These are phyloP conservation scores for Nezara viridula DNA, from an alignment of 2,888 invertebrate species.

Conservation along the genomic window DNA sequence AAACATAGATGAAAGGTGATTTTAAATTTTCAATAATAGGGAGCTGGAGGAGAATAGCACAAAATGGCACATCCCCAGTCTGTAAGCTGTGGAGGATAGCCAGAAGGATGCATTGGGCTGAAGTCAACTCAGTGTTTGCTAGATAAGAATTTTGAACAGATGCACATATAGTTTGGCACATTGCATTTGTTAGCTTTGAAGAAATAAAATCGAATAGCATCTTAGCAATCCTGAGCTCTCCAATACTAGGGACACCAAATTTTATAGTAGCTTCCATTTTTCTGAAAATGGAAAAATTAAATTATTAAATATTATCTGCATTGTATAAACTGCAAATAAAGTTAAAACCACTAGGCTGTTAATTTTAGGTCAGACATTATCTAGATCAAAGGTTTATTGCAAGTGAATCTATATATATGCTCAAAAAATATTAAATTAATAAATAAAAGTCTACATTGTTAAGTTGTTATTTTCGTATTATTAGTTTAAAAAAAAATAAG, in stretches of 20 bases:
- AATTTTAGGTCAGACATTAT: not conserved
- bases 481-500: too few species aligned
- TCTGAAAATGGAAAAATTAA: not conserved
- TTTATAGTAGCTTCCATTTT: conserved; percentile 39
- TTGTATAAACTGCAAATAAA: not conserved
- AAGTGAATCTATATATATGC: too few species aligned
- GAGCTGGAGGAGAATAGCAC: conserved; percentile 9
- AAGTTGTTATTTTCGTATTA: too few species aligned
- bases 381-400: too few species aligned
- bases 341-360: not conserved
- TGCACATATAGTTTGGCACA: conserved; percentile 3
- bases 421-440: too few species aligned
- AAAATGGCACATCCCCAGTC: not conserved
- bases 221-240: conserved; percentile 21
- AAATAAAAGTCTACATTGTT: too few species aligned
- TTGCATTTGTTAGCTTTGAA: conserved; percentile 17
- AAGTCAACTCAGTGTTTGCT: not conserved
- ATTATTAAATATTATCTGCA: not conserved
- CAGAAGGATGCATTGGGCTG: not conserved
- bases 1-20: conserved; percentile 6
- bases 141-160: conserved; percentile 9
- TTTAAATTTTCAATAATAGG: conserved; percentile 29
- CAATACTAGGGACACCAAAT: not conserved
- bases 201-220: conserved; percentile 13
- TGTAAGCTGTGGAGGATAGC: conserved; percentile 34